These are phyloP conservation scores for Labrus mixtus DNA, from an alignment of 2,113 vertebrate species.

Conservation along the genomic window DNA sequence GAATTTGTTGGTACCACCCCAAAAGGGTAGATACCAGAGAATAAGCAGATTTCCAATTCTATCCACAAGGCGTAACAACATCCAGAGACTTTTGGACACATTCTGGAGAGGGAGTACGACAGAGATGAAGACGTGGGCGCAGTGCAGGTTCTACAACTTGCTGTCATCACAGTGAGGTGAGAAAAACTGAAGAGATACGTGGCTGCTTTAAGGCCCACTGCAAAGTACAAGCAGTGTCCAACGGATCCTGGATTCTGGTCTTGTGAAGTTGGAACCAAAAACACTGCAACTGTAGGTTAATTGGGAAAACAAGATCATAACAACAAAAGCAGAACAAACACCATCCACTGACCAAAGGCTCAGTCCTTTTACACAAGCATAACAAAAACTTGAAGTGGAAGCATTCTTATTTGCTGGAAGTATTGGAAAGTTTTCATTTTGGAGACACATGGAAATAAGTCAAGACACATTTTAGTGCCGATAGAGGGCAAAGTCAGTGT, in stretches of 20 bases:
- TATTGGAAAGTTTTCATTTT: conserved; percentile 6
- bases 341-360: neutral
- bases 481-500: conserved; percentile 55
- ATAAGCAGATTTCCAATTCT: too few species aligned
- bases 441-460: conserved; percentile 13
- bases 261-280: neutral
- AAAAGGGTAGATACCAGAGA: neutral
- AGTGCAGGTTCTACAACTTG: too few species aligned
- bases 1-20: neutral
- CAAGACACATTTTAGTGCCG: conserved; percentile 17
- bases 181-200: too few species aligned
- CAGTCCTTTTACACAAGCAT: too few species aligned
- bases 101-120: too few species aligned
- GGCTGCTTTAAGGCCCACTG: too few species aligned
- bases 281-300: conserved; percentile 13
- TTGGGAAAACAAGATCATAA: neutral
- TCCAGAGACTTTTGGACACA: too few species aligned
- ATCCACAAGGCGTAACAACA: too few species aligned
- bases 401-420: neutral
- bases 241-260: neutral
- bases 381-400: neutral
- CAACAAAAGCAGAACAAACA: neutral
- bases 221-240: neutral
- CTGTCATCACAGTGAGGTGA: too few species aligned
- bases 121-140: too few species aligned